A percentile compares a stretch with the other conserved stretches of the same genome.
phyloP scores from a whole-genome alignment of 2,888 invertebrate species.

The Diogma glabrata region DNA sequence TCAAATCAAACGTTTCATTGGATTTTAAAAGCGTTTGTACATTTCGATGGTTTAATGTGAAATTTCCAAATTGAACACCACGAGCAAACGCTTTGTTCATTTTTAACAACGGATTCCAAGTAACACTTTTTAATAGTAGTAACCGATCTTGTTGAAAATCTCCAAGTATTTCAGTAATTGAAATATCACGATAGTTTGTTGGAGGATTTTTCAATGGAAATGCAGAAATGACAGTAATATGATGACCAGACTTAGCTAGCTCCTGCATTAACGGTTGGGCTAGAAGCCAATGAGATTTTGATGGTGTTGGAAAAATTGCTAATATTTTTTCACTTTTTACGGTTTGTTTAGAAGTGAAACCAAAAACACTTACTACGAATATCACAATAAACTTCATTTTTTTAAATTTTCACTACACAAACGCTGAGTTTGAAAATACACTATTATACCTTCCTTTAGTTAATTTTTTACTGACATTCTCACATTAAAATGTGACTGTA shows the following conservation, averaged over 20 bases:
- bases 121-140: neutral
- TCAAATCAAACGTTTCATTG: constrained; percentile 22
- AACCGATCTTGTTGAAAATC: neutral
- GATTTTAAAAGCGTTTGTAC: constrained; percentile 19
- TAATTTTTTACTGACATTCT: no score
- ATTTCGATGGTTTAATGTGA: constrained; percentile 10
- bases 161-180: constrained; percentile 11
- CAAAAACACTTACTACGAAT: no score
- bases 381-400: no score
- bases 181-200: constrained; percentile 22
- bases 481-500: no score
- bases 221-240: constrained; percentile 29
- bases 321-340: neutral
- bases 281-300: constrained; percentile 25
- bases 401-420: no score
- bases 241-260: constrained; percentile 30
- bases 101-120: neutral
- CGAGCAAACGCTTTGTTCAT: neutral
- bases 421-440: no score
- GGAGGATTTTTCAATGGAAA: constrained; percentile 26
- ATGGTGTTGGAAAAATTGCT: constrained; percentile 10
- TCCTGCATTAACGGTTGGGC: constrained; percentile 29
- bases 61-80: constrained; percentile 12
- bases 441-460: no score
- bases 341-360: no score